phyloP scores from a whole-genome alignment of 2,113 vertebrate genomes.

The Martes martes region DNA sequence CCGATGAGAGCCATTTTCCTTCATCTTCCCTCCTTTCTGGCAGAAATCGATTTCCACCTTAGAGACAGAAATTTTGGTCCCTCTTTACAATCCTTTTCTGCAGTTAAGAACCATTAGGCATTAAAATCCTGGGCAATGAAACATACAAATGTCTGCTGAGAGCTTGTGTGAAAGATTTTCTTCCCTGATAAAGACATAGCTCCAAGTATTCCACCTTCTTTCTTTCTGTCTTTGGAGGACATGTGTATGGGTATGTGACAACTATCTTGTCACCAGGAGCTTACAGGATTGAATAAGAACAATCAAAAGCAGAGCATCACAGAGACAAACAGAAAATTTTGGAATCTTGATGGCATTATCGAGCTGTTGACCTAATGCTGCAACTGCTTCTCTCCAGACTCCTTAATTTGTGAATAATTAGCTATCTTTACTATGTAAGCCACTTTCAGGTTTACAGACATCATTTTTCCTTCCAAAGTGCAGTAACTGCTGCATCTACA shows the following conservation, averaged over 20 bases:
- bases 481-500: background rate
- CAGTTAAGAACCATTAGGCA: background rate
- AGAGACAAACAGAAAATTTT: background rate
- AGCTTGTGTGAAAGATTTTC: background rate
- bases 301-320: background rate
- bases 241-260: background rate
- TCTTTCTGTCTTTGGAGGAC: background rate
- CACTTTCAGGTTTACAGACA: background rate
- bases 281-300: background rate
- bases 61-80: background rate
- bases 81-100: background rate
- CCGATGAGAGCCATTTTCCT: background rate
- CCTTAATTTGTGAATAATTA: background rate
- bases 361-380: fast-evolving
- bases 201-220: background rate
- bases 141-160: background rate
- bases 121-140: background rate
- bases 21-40: background rate
- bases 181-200: background rate
- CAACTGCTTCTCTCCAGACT: background rate
- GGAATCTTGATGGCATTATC: too few species aligned
- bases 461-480: background rate
- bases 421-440: background rate
- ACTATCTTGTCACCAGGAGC: background rate
- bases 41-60: background rate